A percentile compares a stretch with the other conserved stretches of the same genome.
Conservation (phyloP, 2,797 vertebrate genomes). For the Enteromius treurensis region DNA sequence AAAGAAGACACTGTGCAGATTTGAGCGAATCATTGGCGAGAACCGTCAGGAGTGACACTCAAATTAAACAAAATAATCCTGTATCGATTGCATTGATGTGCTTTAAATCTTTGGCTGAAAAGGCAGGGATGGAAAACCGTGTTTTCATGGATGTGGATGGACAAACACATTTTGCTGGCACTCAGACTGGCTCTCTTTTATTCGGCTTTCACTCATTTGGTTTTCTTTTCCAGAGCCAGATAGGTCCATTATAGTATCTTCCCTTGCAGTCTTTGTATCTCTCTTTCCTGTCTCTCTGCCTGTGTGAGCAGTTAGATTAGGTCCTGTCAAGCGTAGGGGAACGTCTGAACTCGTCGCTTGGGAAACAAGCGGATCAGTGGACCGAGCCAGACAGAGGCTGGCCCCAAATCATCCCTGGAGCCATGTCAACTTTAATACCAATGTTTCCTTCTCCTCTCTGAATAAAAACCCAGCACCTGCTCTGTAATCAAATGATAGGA, state of each 20-base stretch:
- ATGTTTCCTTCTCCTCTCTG: slow-evolving; percentile 10
- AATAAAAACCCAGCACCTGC: neutral
- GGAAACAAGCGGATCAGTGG: neutral
- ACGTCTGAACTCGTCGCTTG: neutral
- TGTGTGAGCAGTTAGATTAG: slow-evolving; percentile 21
- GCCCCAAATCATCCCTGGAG: slow-evolving; percentile 18
- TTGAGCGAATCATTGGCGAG: neutral
- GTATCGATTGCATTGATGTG: neutral
- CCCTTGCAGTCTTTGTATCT: slow-evolving; percentile 6
- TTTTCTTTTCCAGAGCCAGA: neutral
- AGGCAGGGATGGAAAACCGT: neutral
- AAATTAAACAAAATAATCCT: neutral
- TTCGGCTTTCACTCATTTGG: slow-evolving; percentile 6
- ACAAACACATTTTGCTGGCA: neutral
- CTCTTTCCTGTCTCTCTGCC: neutral
- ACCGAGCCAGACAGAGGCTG: neutral
- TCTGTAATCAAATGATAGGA: neutral
- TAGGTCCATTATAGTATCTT: slow-evolving; percentile 1
- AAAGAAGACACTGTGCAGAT: neutral
- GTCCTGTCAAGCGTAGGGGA: slow-evolving; percentile 2
- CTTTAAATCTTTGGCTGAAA: neutral
- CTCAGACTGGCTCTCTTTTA: neutral
- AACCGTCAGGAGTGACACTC: neutral
- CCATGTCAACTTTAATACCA: slow-evolving; percentile 1
- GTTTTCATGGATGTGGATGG: neutral